Evolutionary conservation across 2,888 invertebrate species (phyloP), one percentile per base, ranked within the genome.

Genomic region (Epinotia ramella): DNA sequence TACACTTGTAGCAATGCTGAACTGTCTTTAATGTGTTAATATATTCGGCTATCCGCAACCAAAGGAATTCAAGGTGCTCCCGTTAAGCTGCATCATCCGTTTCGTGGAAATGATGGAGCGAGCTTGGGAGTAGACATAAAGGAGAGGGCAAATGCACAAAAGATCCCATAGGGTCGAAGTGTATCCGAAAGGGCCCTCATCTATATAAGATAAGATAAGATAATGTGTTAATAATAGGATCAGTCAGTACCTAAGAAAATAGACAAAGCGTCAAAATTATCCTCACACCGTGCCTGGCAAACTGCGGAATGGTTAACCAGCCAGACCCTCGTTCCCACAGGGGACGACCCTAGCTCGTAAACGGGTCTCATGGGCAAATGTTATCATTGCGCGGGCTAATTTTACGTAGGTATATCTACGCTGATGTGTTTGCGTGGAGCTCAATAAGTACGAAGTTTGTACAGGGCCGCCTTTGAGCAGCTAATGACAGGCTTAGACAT

Each of bases 351-450:
- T 84, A 82, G 79, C 71, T 82, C 84, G 86, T 87, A 88, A 88
- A 86, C 80, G 79, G 77, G 79, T 78, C 82, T 82, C 81, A 77
- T 81, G 82, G 82, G 85, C 82, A 85, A 87, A 89, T 88, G 86
- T 88, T 89, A 83, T 87, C 85, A 82, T 83, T 84, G 84, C 78
- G 82, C 81, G 80, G 75, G 83, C 84, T 88, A 88, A 89, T 87
- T 87, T 85, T 81, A 84, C 80, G 80, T 28, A 28, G 24, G 24
- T 28, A 28, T 28, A 28, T 80, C 85, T 81, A 84, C 80, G 80
- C 78, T 74, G 80, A 78, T 76, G 71, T 78, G 78, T 77, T 73
- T 69, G 73, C 49, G 16, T n/a, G 62, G 46, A 44, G 24, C 68
- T 68, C 40, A 44, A 66, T 69, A 53, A 59, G 68, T 57, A 64